A percentile compares a stretch with the other conserved stretches of the same genome.
phyloP scores from a whole-genome alignment of 2,113 vertebrate species.

The Passer montanus region DNA sequence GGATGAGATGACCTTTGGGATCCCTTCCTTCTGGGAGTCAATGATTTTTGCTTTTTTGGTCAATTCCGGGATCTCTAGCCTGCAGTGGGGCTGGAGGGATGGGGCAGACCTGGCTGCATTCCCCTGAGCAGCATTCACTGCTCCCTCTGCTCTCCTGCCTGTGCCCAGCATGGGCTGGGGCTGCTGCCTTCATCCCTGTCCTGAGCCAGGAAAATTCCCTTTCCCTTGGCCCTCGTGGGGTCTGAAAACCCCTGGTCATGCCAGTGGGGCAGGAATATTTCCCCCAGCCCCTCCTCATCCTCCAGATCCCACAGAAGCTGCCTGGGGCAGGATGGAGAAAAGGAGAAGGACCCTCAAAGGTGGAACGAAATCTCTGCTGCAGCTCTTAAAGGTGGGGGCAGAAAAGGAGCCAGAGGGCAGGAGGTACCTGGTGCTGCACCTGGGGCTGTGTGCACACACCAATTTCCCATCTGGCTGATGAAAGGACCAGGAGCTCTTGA shows the following conservation, averaged over 20 bases:
- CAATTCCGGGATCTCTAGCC: background rate
- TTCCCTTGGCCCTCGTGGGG: background rate
- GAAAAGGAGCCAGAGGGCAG: background rate
- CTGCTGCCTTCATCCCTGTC: background rate
- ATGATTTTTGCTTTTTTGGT: background rate
- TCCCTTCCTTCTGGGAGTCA: background rate
- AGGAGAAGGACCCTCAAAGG: background rate
- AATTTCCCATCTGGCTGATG: background rate
- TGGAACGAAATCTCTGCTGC: background rate
- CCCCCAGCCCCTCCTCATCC: background rate
- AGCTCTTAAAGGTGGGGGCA: background rate
- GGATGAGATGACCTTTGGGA: background rate
- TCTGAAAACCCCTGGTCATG: background rate
- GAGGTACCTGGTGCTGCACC: background rate
- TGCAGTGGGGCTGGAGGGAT: background rate
- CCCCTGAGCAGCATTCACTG: background rate
- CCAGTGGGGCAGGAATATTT: background rate
- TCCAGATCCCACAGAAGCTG: background rate
- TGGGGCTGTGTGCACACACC: accelerated
- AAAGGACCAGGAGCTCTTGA: background rate
- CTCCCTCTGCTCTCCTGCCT: background rate
- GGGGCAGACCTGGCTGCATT: background rate
- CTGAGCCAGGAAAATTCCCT: accelerated
- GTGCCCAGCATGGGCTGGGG: background rate
- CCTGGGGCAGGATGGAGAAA: background rate